Evolutionary conservation across 2,797 vertebrate species (phyloP).

Genomic region (Oreochromis mossambicus): DNA sequence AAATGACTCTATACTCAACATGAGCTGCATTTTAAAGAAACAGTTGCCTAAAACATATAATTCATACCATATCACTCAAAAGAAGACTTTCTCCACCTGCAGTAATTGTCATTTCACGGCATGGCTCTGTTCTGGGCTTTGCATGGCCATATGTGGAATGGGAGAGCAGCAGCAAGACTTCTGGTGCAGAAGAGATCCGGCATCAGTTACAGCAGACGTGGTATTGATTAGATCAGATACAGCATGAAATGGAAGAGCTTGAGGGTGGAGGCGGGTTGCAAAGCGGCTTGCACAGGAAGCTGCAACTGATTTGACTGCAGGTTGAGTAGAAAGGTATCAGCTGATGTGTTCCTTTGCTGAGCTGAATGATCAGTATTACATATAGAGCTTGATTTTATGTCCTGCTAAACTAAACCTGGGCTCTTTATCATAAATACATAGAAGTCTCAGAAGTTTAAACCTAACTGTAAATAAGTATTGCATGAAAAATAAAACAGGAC

Average conservation of each 20-base stretch:
- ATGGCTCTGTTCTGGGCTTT: background rate
- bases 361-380: background rate
- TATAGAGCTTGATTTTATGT: background rate
- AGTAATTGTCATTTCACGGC: background rate
- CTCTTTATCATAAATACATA: background rate
- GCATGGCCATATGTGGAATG: background rate
- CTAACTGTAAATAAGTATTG: background rate
- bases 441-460: background rate
- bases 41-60: background rate
- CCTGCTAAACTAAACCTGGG: background rate
- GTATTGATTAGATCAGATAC: background rate
- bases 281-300: background rate
- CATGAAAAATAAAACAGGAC: background rate
- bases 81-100: background rate
- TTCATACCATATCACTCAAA: background rate
- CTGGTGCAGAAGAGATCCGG: background rate
- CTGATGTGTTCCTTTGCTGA: background rate
- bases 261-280: background rate
- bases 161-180: background rate
- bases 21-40: background rate
- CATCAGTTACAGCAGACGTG: background rate
- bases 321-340: background rate
- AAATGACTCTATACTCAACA: background rate
- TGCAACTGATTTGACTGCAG: background rate
- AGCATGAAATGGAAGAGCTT: background rate